phyloP scores from a whole-genome alignment of 2,113 vertebrate genomes.

The Phyllopteryx taeniolatus region DNA sequence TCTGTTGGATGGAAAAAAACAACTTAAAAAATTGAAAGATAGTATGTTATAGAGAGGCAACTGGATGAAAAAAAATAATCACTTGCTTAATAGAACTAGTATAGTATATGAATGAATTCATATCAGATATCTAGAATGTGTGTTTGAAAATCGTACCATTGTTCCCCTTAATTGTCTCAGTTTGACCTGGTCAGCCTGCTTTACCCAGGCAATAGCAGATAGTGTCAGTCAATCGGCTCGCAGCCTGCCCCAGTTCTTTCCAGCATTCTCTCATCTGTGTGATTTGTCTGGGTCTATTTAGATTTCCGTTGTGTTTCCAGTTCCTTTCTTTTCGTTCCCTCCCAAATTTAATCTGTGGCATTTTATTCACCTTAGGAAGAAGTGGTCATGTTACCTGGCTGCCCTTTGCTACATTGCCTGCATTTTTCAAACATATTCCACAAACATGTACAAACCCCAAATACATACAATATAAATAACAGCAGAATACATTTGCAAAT shows the following conservation, averaged over 20 bases:
- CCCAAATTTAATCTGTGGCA: not conserved
- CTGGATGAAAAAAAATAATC: no score
- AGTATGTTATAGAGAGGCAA: no score
- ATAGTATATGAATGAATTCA: no score
- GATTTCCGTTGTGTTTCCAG: not conserved
- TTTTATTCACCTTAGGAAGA: not conserved
- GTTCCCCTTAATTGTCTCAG: not conserved
- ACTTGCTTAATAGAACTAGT: no score
- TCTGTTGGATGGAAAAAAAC: not conserved
- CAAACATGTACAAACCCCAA: no score
- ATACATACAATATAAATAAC: no score
- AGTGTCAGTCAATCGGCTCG: not conserved
- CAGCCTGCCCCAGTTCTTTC: not conserved
- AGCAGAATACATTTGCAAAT: no score
- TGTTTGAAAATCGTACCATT: not conserved
- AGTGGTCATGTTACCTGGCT: not conserved
- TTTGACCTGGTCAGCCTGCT: not conserved
- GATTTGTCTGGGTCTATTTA: not conserved
- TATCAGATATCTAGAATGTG: not conserved
- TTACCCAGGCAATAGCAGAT: not conserved
- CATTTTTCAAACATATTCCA: not conserved
- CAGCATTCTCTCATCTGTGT: not conserved
- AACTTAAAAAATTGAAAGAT: no score
- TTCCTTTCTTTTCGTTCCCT: not conserved
- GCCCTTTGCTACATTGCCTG: not conserved